Evolutionary conservation across 2,113 vertebrate species (phyloP).

Genomic region (Gobio gobio): DNA sequence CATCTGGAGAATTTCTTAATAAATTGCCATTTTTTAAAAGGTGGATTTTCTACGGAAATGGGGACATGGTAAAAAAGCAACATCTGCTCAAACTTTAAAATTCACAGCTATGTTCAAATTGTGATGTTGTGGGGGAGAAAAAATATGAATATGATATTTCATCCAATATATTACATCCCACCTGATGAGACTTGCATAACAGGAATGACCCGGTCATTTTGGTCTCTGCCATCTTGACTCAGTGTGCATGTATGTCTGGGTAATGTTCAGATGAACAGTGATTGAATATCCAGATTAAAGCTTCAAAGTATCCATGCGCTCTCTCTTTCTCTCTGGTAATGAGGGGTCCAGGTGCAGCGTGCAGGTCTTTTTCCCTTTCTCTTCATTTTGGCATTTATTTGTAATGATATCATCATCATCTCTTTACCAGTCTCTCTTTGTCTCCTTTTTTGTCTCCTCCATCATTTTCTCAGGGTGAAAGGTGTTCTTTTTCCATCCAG

Average conservation of each 20-base stretch:
- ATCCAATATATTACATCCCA: neutral
- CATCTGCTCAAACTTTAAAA: neutral
- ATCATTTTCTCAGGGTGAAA: conserved; percentile 85
- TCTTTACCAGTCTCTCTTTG: conserved; percentile 34
- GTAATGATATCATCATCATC: conserved; percentile 62
- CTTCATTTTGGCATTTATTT: conserved; percentile 54
- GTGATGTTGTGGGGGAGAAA: neutral
- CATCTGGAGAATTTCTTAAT: neutral
- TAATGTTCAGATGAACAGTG: conserved; percentile 61
- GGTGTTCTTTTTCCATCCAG: conserved; percentile 95
- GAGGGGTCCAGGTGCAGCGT: conserved; percentile 73
- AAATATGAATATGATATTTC: neutral
- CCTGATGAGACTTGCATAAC: neutral
- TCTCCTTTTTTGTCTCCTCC: conserved; percentile 48
- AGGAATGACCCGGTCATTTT: conserved; percentile 9
- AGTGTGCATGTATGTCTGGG: conserved; percentile 35
- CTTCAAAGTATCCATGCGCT: conserved; percentile 62
- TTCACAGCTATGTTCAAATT: neutral
- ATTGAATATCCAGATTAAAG: conserved; percentile 72
- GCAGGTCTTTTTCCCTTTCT: conserved; percentile 58
- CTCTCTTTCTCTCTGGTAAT: conserved; percentile 60
- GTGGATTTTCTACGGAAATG: neutral
- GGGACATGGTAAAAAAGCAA: neutral
- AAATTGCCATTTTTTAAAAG: neutral
- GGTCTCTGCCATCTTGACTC: conserved; percentile 46